Conservation (phyloP, 2,888 invertebrate species). For the Rhamphomyia laevipes region DNA sequence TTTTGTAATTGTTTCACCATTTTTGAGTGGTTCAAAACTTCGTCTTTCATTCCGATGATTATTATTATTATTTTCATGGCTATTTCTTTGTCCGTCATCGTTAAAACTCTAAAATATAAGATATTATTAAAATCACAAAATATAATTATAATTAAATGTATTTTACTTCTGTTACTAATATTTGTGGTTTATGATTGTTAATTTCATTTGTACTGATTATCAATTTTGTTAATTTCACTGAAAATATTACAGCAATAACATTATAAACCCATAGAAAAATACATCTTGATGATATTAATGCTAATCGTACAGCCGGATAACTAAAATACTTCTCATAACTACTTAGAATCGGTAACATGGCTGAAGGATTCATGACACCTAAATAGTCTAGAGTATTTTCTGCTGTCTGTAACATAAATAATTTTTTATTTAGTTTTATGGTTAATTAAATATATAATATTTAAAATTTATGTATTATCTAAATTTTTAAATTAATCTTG, state of each 20-base stretch:
- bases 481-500: no score
- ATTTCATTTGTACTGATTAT: background rate
- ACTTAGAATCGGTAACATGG: constrained; percentile 11
- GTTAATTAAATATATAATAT: no score
- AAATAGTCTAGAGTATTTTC: constrained; percentile 5
- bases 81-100: no score
- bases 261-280: constrained; percentile 41
- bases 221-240: background rate
- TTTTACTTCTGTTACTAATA: no score
- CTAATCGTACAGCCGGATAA: constrained; percentile 38
- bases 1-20: background rate
- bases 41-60: background rate
- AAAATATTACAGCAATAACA: constrained; percentile 25
- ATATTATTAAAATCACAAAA: no score
- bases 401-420: constrained; percentile 4
- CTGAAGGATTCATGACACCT: constrained; percentile 2
- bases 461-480: no score
- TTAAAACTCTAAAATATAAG: no score
- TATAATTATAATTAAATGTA: no score
- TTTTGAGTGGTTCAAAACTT: background rate
- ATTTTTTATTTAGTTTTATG: background rate
- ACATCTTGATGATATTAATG: constrained; percentile 39
- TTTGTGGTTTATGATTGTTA: no score
- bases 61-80: no score
- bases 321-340: constrained; percentile 25